Evolutionary conservation across 2,888 invertebrate genomes (phyloP), one percentile per base, ranked within the genome.

Genomic region (Ctena decussata): DNA sequence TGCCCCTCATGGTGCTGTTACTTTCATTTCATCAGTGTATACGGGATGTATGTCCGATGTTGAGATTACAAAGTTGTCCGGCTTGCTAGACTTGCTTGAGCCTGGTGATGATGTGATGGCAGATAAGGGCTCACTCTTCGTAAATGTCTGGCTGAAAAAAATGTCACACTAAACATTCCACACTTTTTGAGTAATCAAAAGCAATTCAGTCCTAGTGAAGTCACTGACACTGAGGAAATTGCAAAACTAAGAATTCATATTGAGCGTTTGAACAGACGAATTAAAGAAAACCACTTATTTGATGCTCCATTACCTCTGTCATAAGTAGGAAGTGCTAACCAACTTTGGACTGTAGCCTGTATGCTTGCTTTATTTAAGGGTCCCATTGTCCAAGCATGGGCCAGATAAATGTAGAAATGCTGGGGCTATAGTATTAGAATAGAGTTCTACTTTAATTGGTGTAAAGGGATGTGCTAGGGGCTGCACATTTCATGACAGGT

Each of bases 261-360:
- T 73, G 80, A 84, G 73, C 32, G 76, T 30, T 46, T 84, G 0
- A 88, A 81, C 18, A 24, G 78, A 46, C 18, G 85, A 41, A 75
- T 83, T n/a, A 82, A 82, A 76, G 82, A 87, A 57, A 65, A 70
- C 57, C 78, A 77, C 65, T 53, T 87, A 35, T 83, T 85, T 83
- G 82, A 80, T 71, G 39, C 44, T 21, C 73, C 78, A n/a, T 39
- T 86, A 15, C 76, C 79, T 6, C 2, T 87, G 5, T 27, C 70
- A 6, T 73, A 83, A 39, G 57, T 57, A 73, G 86, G 87, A 3
- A 70, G 85, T n/a, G 77, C 80, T 21, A 87, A 86, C 37, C 85
- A 89, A 72, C 70, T 89, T 12, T 87, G 85, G 84, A 80, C 82
- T 46, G 81, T 87, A 8, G 81, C 83, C 18, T 82, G 80, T 35